Evolutionary conservation across 2,888 invertebrate genomes (phyloP).

Genomic region (Julus scandinavius): DNA sequence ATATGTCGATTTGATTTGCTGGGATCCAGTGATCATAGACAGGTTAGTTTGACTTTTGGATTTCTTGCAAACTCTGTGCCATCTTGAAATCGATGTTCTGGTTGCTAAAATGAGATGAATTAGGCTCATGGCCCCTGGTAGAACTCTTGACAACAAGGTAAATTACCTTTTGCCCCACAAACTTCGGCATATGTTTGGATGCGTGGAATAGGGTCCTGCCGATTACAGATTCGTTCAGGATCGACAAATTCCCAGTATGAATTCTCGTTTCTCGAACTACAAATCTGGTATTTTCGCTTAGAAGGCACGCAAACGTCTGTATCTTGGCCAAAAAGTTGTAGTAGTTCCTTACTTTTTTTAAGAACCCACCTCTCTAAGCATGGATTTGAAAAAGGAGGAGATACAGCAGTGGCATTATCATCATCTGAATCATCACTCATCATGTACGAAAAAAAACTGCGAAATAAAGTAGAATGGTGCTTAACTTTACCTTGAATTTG

Average conservation of each 20-base stretch:
- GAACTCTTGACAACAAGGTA: no score
- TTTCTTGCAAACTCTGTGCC: not conserved
- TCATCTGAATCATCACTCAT: not conserved
- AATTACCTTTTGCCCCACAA: not conserved
- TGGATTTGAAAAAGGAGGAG: not conserved
- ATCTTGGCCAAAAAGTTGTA: not conserved
- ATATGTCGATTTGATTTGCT: constrained; percentile 10
- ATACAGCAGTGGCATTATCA: not conserved
- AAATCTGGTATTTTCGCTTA: not conserved
- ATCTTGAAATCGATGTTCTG: not conserved
- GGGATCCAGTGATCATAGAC: not conserved
- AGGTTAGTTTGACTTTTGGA: constrained; percentile 33
- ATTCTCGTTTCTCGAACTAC: not conserved
- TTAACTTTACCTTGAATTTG: no score
- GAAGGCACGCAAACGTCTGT: not conserved
- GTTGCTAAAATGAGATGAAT: not conserved
- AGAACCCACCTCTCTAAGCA: not conserved
- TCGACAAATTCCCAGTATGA: not conserved
- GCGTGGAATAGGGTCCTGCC: not conserved
- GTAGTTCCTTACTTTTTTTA: not conserved
- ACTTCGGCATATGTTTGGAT: not conserved
- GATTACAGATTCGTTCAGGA: not conserved
- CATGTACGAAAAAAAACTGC: not conserved
- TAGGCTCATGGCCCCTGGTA: no score
- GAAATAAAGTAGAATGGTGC: not conserved